These are phyloP conservation scores for Enoplosus armatus DNA, from an alignment of 2,797 vertebrate genomes.

Conservation along the genomic window DNA sequence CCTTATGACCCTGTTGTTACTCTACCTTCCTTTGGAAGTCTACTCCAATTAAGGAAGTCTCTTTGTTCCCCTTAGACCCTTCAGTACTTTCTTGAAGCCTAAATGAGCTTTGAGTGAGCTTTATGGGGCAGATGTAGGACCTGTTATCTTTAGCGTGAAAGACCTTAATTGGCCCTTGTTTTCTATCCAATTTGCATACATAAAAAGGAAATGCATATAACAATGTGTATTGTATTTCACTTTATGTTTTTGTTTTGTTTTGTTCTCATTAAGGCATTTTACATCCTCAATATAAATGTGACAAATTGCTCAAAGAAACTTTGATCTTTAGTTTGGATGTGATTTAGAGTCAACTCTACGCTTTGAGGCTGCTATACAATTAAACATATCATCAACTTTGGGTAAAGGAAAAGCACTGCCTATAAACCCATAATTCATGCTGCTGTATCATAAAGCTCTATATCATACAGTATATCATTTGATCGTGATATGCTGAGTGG, in stretches of 20 bases:
- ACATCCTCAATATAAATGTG: not conserved
- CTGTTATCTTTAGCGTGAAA: not conserved
- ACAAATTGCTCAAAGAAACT: not conserved
- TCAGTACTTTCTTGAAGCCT: not conserved
- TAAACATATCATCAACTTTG: not conserved
- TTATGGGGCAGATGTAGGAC: not conserved
- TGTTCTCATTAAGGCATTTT: not conserved
- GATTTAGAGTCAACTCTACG: not conserved
- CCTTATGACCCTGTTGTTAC: conserved; percentile 8
- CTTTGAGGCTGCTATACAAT: not conserved
- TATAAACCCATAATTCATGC: conserved; percentile 2
- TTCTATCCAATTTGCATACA: not conserved
- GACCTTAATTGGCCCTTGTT: not conserved
- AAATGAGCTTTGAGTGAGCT: not conserved
- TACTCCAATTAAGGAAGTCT: not conserved
- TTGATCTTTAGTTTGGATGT: not conserved
- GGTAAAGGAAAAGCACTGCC: not conserved
- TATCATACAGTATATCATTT: not conserved
- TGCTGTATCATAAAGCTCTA: not conserved
- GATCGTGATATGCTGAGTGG: not conserved
- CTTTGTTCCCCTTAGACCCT: not conserved
- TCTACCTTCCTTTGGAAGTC: not conserved
- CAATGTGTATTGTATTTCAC: not conserved
- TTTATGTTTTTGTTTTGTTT: not conserved
- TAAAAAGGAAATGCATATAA: not conserved